Evolutionary conservation across 2,113 vertebrate genomes (phyloP).

Genomic region (Crotalus horridus): DNA sequence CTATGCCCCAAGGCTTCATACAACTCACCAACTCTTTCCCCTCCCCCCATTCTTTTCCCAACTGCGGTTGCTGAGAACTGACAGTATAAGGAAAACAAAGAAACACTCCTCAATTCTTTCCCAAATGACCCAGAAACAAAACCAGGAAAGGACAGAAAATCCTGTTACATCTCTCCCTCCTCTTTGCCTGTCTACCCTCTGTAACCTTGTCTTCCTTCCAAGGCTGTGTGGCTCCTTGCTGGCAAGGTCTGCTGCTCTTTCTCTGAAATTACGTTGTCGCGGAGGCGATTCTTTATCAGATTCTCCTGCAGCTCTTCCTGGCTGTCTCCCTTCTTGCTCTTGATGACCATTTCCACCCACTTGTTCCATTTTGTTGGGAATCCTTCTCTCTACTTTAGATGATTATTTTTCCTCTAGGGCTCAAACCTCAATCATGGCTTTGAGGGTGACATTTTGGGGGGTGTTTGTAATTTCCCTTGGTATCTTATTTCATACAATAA

Average conservation of each 20-base stretch:
- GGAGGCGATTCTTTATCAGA: background rate
- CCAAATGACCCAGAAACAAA: background rate
- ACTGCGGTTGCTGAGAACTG: background rate
- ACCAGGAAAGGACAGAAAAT: background rate
- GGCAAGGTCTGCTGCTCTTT: background rate
- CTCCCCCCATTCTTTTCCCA: background rate
- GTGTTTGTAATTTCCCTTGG: slow-evolving; percentile 64
- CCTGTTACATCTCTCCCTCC: background rate
- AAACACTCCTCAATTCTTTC: background rate
- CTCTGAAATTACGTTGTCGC: background rate
- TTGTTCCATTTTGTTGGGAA: background rate
- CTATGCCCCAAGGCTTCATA: background rate
- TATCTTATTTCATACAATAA: slow-evolving; percentile 20
- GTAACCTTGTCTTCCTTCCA: background rate
- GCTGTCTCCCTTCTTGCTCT: background rate
- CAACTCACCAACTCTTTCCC: background rate
- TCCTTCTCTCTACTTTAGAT: slow-evolving; percentile 8
- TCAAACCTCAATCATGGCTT: slow-evolving; percentile 33
- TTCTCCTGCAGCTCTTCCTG: background rate
- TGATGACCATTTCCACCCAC: background rate
- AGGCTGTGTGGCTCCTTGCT: background rate
- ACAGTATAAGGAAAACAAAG: background rate
- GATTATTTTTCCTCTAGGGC: slow-evolving; percentile 31
- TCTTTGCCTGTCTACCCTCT: background rate
- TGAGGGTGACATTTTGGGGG: slow-evolving; percentile 58